Evolutionary conservation across 2,888 invertebrate genomes (phyloP).

Genomic region (Frankliniella fusca): DNA sequence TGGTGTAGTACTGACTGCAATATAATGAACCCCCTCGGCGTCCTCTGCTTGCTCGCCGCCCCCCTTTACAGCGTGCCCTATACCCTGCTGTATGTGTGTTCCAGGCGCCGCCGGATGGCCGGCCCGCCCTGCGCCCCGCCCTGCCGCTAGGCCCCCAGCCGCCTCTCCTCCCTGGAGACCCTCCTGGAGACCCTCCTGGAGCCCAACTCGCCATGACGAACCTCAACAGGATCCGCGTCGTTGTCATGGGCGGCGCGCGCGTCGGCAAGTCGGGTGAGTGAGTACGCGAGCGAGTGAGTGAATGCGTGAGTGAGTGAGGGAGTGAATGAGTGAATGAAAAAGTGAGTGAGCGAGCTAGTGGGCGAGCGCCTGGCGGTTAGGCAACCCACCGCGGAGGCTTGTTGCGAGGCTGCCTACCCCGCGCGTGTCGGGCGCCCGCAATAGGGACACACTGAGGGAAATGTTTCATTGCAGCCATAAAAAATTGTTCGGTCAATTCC

Average conservation of each 20-base stretch:
- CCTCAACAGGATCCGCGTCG: slow-evolving; percentile 73
- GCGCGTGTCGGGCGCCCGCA: neutral
- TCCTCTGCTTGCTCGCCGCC: neutral
- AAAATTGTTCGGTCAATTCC: no score
- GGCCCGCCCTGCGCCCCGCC: neutral
- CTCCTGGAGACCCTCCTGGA: neutral
- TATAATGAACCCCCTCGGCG: no score
- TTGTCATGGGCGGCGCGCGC: slow-evolving; percentile 70
- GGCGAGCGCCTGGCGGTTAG: slow-evolving; percentile 44
- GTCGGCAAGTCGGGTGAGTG: slow-evolving; percentile 74
- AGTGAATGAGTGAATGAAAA: slow-evolving; percentile 69
- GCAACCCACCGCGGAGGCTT: neutral
- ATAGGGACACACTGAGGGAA: no score
- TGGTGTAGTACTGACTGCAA: no score
- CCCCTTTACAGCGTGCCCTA: neutral
- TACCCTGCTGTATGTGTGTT: neutral
- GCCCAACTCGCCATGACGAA: slow-evolving; percentile 60
- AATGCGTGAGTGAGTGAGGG: no score
- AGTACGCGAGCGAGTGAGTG: no score
- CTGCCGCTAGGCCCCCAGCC: no score
- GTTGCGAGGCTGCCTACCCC: neutral
- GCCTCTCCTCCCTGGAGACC: neutral
- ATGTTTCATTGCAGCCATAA: no score
- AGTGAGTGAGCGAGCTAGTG: no score
- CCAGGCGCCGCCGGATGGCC: neutral